These are phyloP conservation scores for Leptopterna dolabrata DNA, from an alignment of 2,888 invertebrate genomes.

Conservation along the genomic window DNA sequence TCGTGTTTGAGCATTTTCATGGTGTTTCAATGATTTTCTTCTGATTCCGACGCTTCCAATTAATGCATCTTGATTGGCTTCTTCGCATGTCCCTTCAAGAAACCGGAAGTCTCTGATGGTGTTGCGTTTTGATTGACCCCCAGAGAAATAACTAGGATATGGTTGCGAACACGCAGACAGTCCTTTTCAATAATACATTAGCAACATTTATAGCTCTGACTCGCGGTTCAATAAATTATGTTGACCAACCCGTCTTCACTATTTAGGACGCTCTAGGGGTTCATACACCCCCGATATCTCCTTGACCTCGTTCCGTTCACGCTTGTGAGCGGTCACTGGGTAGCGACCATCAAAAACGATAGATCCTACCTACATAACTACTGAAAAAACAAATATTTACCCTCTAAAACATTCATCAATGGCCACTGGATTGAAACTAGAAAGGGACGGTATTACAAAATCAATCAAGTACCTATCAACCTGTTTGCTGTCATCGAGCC, in stretches of 20 bases:
- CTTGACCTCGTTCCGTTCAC: not conserved
- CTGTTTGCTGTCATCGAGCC: not conserved
- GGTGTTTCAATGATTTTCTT: too few species aligned
- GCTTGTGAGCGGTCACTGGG: not conserved
- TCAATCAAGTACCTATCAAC: not conserved
- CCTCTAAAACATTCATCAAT: not conserved
- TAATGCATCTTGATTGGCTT: too few species aligned
- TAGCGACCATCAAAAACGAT: not conserved
- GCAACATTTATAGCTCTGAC: not conserved
- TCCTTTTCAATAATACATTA: not conserved
- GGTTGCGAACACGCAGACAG: not conserved
- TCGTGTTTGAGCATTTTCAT: too few species aligned
- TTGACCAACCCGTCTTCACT: not conserved
- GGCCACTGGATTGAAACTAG: not conserved
- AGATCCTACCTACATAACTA: too few species aligned
- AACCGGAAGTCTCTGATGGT: too few species aligned
- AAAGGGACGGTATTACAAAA: not conserved
- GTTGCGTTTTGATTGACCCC: not conserved
- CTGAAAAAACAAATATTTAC: not conserved
- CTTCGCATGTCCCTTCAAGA: too few species aligned
- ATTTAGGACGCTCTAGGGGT: not conserved
- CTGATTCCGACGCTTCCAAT: too few species aligned
- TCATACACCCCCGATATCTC: not conserved
- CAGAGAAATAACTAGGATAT: not conserved
- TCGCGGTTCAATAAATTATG: not conserved